Percentiles rank a stretch among this genome's conserved stretches.
phyloP scores from a whole-genome alignment of 2,888 invertebrate species.

The Apocheima hispidaria region DNA sequence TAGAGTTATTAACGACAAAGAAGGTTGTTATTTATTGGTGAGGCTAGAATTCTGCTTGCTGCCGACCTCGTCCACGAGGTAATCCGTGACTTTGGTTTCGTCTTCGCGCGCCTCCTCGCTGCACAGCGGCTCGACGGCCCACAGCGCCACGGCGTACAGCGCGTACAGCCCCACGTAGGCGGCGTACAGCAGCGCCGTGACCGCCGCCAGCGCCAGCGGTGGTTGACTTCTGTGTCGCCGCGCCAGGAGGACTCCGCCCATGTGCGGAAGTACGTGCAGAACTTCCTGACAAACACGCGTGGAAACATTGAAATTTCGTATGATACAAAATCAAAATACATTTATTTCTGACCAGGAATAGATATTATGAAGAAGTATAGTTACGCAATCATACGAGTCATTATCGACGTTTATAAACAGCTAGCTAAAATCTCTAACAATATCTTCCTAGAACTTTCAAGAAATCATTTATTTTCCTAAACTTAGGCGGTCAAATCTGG shows the following conservation, averaged over 20 bases:
- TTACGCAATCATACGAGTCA: too few species aligned
- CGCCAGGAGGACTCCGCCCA: constrained; percentile 71
- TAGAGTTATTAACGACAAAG: too few species aligned
- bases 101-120: constrained; percentile 44
- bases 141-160: constrained; percentile 58
- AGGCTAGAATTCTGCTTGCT: constrained; percentile 49
- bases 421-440: too few species aligned
- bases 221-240: constrained; percentile 45
- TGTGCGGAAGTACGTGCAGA: constrained; percentile 65
- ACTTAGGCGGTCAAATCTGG: too few species aligned
- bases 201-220: constrained; percentile 54
- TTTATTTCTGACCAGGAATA: too few species aligned
- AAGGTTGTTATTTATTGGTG: constrained; percentile 45
- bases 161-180: constrained; percentile 61
- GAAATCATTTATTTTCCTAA: too few species aligned
- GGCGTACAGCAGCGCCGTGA: constrained; percentile 63
- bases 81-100: constrained; percentile 57
- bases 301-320: too few species aligned
- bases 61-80: constrained; percentile 53
- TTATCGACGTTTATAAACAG: too few species aligned
- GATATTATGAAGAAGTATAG: too few species aligned
- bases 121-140: constrained; percentile 72
- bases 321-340: too few species aligned
- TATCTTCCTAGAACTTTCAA: too few species aligned
- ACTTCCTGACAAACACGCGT: constrained; percentile 56